Percentiles rank a stretch among this genome's conserved stretches.
Conservation (phyloP, 2,113 vertebrate genomes). For the Callochromis pleurospilus region DNA sequence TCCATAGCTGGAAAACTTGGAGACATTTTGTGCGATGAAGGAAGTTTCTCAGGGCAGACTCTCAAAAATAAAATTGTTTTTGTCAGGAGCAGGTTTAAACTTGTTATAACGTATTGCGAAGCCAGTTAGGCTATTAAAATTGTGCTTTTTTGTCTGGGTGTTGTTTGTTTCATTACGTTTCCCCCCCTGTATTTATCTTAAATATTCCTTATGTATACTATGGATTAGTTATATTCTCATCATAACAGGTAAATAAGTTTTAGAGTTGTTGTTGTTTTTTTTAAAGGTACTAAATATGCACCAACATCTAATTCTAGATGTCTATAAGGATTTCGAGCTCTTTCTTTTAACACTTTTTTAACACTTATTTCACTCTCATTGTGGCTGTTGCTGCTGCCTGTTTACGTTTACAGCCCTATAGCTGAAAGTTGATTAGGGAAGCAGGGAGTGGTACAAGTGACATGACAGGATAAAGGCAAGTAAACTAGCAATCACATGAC, state of each 20-base stretch:
- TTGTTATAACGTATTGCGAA: background rate
- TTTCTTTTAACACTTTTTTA: background rate
- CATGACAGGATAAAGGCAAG: background rate
- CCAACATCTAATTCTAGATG: background rate
- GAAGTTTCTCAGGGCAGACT: background rate
- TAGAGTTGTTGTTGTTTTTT: background rate
- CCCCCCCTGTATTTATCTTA: background rate
- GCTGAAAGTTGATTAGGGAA: background rate
- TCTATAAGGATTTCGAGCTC: background rate
- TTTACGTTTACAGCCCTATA: background rate
- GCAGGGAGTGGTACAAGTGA: background rate
- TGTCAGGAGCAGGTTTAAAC: background rate
- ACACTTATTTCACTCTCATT: background rate
- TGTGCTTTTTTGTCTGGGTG: background rate
- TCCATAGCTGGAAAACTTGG: background rate
- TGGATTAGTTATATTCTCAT: background rate
- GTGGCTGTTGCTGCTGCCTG: background rate
- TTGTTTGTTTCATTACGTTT: background rate
- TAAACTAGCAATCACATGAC: background rate
- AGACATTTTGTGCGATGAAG: background rate
- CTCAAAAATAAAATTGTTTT: background rate
- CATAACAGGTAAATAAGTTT: background rate
- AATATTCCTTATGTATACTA: background rate
- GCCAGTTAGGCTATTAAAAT: background rate
- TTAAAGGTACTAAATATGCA: background rate